These are phyloP conservation scores for Cryptus armator DNA, from an alignment of 2,888 invertebrate genomes.

Conservation along the genomic window DNA sequence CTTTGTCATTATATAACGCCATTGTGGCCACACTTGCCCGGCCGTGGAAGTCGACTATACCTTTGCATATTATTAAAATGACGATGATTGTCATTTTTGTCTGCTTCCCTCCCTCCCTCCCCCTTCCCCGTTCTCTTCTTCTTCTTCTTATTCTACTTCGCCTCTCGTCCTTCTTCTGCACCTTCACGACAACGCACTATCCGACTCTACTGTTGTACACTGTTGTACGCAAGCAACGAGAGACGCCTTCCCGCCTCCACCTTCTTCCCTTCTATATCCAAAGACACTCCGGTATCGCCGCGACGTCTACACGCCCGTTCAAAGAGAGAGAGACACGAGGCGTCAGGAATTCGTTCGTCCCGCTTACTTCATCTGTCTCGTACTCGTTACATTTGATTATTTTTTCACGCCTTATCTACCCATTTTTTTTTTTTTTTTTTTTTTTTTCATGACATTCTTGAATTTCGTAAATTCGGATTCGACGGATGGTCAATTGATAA, in stretches of 20 bases:
- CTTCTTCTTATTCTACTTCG: constrained; percentile 29
- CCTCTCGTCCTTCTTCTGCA: constrained; percentile 24
- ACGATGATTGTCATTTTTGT: constrained; percentile 85
- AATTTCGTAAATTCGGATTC: no score
- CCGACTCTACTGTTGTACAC: constrained; percentile 37
- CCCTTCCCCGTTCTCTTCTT: constrained; percentile 59
- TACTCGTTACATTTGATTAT: not conserved
- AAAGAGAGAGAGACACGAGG: constrained; percentile 26
- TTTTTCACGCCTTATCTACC: not conserved
- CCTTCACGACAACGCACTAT: constrained; percentile 40
- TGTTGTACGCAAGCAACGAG: constrained; percentile 56
- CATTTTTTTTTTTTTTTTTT: no score
- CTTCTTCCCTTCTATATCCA: constrained; percentile 53
- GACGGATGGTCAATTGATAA: no score
- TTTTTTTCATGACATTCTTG: no score
- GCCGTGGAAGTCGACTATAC: constrained; percentile 79
- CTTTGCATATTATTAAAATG: constrained; percentile 85
- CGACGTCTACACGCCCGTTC: constrained; percentile 43
- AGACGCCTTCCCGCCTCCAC: constrained; percentile 69
- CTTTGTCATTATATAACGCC: constrained; percentile 85
- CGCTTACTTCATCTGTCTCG: constrained; percentile 31
- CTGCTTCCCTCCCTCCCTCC: constrained; percentile 71
- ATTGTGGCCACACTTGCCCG: constrained; percentile 85
- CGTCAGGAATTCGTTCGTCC: constrained; percentile 62
- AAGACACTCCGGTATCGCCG: constrained; percentile 59